A percentile compares a stretch with the other conserved stretches of the same genome.
Conservation (phyloP, 2,797 vertebrate species). For the Lepilemur ruficaudatus region DNA sequence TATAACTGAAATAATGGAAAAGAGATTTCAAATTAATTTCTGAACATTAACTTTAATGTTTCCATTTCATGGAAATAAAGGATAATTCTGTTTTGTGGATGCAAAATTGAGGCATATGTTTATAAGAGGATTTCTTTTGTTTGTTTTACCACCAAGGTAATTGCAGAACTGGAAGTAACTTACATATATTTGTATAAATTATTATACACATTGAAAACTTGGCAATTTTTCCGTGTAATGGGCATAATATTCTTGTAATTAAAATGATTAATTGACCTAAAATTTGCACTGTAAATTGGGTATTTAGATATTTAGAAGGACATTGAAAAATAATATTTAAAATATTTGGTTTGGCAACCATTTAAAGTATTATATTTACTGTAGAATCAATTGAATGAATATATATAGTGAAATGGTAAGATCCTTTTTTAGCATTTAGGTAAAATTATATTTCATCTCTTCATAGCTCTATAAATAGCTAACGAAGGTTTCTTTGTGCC, state of each 20-base stretch:
- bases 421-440: not conserved
- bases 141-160: not conserved
- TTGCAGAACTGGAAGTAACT: not conserved
- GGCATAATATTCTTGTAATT: conserved; percentile 9
- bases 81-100: not conserved
- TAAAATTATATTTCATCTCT: conserved; percentile 25
- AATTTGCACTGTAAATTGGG: not conserved
- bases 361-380: not conserved
- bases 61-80: not conserved
- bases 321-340: conserved; percentile 23
- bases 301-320: conserved; percentile 23
- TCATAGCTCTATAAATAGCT: not conserved
- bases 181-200: not conserved
- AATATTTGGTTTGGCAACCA: conserved; percentile 15
- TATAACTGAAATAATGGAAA: not conserved
- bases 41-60: not conserved
- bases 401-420: not conserved
- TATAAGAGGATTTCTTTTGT: not conserved
- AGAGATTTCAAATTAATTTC: conserved; percentile 21
- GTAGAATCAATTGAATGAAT: conserved; percentile 1
- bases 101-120: not conserved
- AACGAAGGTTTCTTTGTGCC: not conserved
- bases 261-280: conserved; percentile 17
- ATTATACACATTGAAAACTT: not conserved
- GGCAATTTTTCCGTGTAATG: not conserved